Percentiles rank a stretch among this genome's conserved stretches.
Evolutionary conservation across 2,888 invertebrate species (phyloP).

Genomic region (Mesochorus sp.): DNA sequence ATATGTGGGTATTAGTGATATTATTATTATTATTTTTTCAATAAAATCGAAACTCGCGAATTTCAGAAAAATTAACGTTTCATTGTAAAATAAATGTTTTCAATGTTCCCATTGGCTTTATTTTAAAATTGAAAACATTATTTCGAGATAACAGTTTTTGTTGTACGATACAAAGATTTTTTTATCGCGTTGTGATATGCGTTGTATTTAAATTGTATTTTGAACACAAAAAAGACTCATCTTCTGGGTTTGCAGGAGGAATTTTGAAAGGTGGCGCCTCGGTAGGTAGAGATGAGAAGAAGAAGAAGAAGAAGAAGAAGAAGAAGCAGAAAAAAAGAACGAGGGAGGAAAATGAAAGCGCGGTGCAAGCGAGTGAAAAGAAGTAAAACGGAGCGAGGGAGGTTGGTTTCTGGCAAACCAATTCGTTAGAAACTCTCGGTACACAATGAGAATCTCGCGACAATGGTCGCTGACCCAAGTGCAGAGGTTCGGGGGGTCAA

Average conservation of each 20-base stretch:
- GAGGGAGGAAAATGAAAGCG: conserved; percentile 12
- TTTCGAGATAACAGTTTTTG: neutral
- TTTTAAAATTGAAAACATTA: neutral
- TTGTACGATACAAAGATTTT: neutral
- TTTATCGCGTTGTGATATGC: neutral
- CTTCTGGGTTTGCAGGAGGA: conserved; percentile 67
- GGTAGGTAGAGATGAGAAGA: conserved; percentile 9
- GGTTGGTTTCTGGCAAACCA: conserved; percentile 71
- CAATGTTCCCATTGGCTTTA: too few relatives aligned
- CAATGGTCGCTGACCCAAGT: conserved; percentile 68
- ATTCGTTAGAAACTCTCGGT: conserved; percentile 74
- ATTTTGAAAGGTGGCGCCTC: neutral
- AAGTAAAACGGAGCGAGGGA: conserved; percentile 49
- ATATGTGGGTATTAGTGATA: neutral
- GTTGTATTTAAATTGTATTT: neutral
- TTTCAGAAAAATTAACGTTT: too few relatives aligned
- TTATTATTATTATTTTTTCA: neutral
- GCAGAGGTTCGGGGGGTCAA: conserved; percentile 30
- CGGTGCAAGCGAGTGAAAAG: conserved; percentile 43
- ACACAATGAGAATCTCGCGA: conserved; percentile 73
- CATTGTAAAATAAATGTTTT: too few relatives aligned
- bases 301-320: conserved; percentile 36
- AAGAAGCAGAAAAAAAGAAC: too few relatives aligned
- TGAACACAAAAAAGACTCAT: conserved; percentile 60
- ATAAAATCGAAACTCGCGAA: too few relatives aligned